A percentile compares a stretch with the other conserved stretches of the same genome.
Conservation (phyloP, 2,797 vertebrate species). For the Acrocephalus scirpaceus region DNA sequence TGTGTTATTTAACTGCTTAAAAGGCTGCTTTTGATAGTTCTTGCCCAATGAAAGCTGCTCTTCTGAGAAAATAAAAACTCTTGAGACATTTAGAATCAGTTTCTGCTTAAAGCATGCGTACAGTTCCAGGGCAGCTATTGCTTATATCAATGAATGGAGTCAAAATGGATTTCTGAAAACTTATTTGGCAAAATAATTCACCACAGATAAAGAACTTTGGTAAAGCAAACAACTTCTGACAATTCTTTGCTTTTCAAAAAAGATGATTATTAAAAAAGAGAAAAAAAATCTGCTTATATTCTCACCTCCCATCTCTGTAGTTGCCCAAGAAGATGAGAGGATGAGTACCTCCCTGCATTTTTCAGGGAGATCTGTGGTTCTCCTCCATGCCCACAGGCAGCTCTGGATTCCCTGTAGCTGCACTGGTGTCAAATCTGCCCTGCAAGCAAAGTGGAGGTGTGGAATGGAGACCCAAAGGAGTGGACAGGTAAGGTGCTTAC, state of each 20-base stretch:
- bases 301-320: background rate
- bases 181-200: background rate
- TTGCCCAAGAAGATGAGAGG: background rate
- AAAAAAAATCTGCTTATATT: background rate
- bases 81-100: background rate
- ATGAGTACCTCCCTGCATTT: background rate
- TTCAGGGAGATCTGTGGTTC: background rate
- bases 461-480: background rate
- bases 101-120: background rate
- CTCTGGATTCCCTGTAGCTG: background rate
- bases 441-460: background rate
- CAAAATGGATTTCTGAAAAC: background rate
- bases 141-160: background rate
- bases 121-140: background rate
- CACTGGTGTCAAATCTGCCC: background rate
- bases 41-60: background rate
- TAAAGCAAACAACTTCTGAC: background rate
- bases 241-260: background rate
- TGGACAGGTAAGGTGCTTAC: rapidly evolving
- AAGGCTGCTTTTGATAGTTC: background rate
- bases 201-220: background rate
- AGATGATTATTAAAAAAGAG: background rate
- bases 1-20: background rate
- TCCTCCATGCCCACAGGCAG: rapidly evolving
- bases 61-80: background rate